Conservation (phyloP, 2,888 invertebrate species). For the Synergus japonicus region DNA sequence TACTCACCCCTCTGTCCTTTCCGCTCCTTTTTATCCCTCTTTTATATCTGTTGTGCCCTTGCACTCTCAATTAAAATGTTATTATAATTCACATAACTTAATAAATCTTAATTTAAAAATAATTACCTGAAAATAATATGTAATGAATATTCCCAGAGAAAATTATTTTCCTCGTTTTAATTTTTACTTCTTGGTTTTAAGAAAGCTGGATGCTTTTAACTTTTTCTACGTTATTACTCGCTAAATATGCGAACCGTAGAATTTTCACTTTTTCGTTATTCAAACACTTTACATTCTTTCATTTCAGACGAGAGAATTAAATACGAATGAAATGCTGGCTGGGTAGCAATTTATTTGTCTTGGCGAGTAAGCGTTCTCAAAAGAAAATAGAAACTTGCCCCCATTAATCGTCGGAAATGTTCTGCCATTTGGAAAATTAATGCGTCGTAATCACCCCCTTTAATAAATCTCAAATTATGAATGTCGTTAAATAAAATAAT, state of each 20-base stretch:
- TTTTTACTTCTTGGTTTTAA: background rate
- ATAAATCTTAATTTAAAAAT: background rate
- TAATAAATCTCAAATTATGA: background rate
- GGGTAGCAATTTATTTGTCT: constrained; percentile 13
- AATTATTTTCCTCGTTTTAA: background rate
- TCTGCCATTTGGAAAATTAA: constrained; percentile 13
- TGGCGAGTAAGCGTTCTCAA: background rate
- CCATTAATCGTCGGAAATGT: constrained; percentile 19
- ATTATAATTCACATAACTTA: background rate
- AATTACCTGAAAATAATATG: background rate
- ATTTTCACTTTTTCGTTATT: background rate
- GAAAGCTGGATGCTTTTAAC: constrained; percentile 5
- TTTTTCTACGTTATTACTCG: background rate
- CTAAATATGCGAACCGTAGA: background rate
- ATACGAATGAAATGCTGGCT: constrained; percentile 5
- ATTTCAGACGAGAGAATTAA: constrained; percentile 16
- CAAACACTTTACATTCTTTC: background rate
- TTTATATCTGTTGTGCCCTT: no score
- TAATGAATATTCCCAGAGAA: background rate
- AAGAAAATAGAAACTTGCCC: constrained; percentile 12
- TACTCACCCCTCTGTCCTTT: no score
- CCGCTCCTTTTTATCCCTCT: no score
- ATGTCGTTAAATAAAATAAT: background rate
- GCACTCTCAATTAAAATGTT: background rate
- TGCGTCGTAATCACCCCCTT: background rate